Base-by-base conservation (phyloP, 37 sponge, comb jelly and placozoan species). In the Halisarca cf. caerulea region DNA sequence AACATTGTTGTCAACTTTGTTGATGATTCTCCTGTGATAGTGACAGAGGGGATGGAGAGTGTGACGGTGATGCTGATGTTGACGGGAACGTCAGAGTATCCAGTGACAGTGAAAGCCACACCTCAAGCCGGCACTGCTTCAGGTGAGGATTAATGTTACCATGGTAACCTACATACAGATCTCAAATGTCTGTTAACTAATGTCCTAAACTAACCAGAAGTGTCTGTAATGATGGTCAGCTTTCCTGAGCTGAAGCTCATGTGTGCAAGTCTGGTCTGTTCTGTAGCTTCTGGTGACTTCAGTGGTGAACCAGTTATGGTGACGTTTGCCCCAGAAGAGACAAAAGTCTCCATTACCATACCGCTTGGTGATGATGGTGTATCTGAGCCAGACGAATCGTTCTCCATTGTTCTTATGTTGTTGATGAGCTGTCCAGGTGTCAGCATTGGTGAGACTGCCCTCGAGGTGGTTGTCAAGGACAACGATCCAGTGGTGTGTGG, bases 71-170 rank as follows among this genome's bases (percentile, higher is more conserved):
- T 0, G 0, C 41, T 86, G 14, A 54, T 36, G 55, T 21, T 79
- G 54, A 25, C 60, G 0, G 80, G 80, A 0, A 44, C 18, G 14
- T 25, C 40, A 54, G 38, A 45, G n/a, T 23, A 44, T 3, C 20
- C 36, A 45, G 79, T 84, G 35, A 36, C 35, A 34, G 59, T 85
- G 17, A 27, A 23, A 4, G 54, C 80, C 60, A 70, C 71, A 18
- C 79, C 85, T 81, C 28, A 0, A 33, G 81, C 70, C 71, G 82
- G 82, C 68, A 83, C 80, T 41, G 89, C 89, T 28, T 28, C 1
- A 60, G 77, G 89, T 89, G 18, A 79, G 47, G 64, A 7, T 28
- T 62, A 47, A 47, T 47, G n/a, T n/a, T n/a, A n/a, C n/a, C n/a
- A n/a, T n/a, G n/a, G n/a, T n/a, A n/a, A n/a, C n/a, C n/a, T n/a